Conservation (phyloP, 2,797 vertebrate species). For the Dromococcyx pavoninus region DNA sequence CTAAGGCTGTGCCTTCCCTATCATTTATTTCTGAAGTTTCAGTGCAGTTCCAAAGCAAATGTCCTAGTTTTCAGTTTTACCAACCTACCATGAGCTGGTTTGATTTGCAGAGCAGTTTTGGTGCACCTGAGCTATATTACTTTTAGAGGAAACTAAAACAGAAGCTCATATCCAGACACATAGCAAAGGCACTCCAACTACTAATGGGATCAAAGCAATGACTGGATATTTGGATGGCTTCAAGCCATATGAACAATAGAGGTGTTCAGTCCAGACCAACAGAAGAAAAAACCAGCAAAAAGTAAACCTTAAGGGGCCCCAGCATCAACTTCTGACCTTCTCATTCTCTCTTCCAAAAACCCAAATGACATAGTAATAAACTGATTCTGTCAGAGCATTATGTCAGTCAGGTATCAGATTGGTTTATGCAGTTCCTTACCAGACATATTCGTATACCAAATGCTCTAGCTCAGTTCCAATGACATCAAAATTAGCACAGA, state of each 20-base stretch:
- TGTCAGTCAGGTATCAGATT: neutral
- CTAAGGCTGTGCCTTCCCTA: neutral
- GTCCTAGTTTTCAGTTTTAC: neutral
- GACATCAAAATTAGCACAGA: neutral
- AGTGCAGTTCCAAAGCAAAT: neutral
- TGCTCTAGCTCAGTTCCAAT: neutral
- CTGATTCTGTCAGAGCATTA: neutral
- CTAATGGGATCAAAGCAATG: neutral
- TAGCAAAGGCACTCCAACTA: neutral
- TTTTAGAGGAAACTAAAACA: neutral
- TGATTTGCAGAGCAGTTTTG: neutral
- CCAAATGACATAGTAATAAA: neutral
- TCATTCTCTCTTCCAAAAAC: neutral
- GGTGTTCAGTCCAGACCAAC: neutral
- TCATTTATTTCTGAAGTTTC: neutral
- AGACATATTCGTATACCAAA: neutral
- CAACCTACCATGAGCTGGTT: neutral
- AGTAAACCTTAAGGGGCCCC: neutral
- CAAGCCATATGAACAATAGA: neutral
- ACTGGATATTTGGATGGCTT: neutral
- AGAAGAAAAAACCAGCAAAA: neutral
- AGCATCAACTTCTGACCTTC: neutral
- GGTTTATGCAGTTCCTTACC: neutral
- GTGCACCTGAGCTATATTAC: neutral
- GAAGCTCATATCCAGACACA: neutral